These are phyloP conservation scores for Drosophila atroscutellata DNA, from an alignment of 2,888 invertebrate species.

Conservation along the genomic window DNA sequence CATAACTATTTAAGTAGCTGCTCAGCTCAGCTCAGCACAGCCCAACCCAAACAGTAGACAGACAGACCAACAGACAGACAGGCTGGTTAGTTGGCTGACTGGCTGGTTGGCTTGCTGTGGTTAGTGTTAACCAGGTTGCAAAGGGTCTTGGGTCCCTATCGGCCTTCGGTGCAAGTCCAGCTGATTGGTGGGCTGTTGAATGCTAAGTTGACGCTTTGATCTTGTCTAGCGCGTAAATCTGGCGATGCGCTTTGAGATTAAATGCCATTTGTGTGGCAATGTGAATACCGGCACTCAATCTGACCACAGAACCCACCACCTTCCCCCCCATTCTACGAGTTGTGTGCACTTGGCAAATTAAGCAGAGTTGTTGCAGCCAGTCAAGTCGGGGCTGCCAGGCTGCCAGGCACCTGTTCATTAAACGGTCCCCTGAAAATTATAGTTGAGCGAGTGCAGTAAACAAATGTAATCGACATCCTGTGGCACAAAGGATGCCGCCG, in stretches of 20 bases:
- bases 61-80: not conserved
- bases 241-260: conserved; percentile 75
- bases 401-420: conserved; percentile 73
- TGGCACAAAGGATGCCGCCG: conserved; percentile 71
- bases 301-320: conserved; percentile 23
- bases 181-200: conserved; percentile 76
- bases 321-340: not conserved
- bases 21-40: conserved; percentile 3
- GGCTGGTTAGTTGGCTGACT: conserved; percentile 6
- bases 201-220: conserved; percentile 77
- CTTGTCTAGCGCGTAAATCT: conserved; percentile 79
- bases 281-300: conserved; percentile 52
- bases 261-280: conserved; percentile 70
- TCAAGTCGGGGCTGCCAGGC: not conserved
- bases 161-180: conserved; percentile 24
- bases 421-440: conserved; percentile 70
- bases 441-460: conserved; percentile 73
- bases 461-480: conserved; percentile 79
- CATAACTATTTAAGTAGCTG: conserved; percentile 51
- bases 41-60: conserved; percentile 6
- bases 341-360: conserved; percentile 61
- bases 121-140: conserved; percentile 9
- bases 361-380: conserved; percentile 33
- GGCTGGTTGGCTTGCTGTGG: conserved; percentile 3
- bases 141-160: conserved; percentile 3